A percentile compares a stretch with the other conserved stretches of the same genome.
phyloP scores from a whole-genome alignment of 1,140 invertebrate species.

The Microplitis demolitor region DNA sequence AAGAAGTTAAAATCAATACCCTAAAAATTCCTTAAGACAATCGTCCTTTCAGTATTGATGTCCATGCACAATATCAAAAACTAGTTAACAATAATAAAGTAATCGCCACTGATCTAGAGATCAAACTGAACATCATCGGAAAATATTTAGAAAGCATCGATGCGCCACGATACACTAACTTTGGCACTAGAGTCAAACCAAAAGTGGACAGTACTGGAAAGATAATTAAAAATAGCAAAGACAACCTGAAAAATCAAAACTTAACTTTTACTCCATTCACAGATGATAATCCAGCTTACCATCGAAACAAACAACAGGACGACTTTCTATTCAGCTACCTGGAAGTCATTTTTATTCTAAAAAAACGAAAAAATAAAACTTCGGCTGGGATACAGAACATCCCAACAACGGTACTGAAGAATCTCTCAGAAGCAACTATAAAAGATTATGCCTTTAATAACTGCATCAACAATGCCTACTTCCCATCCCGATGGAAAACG shows the following conservation, averaged over 20 bases:
- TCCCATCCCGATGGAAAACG: background rate
- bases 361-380: constrained; percentile 10
- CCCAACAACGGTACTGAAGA: background rate
- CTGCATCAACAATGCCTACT: background rate
- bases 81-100: background rate
- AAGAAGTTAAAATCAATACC: background rate
- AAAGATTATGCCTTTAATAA: background rate
- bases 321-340: background rate
- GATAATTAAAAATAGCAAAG: background rate
- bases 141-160: background rate
- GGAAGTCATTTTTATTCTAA: background rate
- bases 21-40: background rate
- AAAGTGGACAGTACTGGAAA: background rate
- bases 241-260: too few species aligned
- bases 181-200: background rate
- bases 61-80: too few species aligned
- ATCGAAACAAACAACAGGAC: background rate
- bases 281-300: background rate
- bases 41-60: background rate
- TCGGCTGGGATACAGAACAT: background rate
- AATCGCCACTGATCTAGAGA: background rate
- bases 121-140: constrained; percentile 7
- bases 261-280: too few species aligned
- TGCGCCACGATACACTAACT: constrained; percentile 1
- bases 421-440: background rate